A percentile compares a stretch with the other conserved stretches of the same genome.
phyloP scores from a whole-genome alignment of 2,888 invertebrate genomes.

The Rotaria sp. region DNA sequence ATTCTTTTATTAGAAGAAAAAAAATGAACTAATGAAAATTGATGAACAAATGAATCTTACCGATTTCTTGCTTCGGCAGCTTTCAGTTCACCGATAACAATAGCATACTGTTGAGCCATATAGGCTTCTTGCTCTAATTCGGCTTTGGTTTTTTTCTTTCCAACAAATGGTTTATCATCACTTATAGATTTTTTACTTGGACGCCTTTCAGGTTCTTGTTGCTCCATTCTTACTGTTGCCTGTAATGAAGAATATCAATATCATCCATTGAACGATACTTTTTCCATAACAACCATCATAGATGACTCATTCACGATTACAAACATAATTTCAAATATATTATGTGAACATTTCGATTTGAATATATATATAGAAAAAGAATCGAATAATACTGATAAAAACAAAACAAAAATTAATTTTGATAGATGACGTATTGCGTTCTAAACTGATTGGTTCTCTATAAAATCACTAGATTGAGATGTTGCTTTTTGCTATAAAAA shows the following conservation, averaged over 20 bases:
- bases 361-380: no score
- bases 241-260: not conserved
- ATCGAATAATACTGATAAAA: no score
- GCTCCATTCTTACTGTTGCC: not conserved
- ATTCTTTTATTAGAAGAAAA: not conserved
- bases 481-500: not conserved
- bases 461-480: not conserved
- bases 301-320: not conserved
- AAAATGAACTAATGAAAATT: no score
- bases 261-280: not conserved
- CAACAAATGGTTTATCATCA: not conserved
- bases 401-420: not conserved
- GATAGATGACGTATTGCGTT: not conserved
- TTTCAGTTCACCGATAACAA: conserved; percentile 5
- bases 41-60: not conserved
- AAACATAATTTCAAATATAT: not conserved
- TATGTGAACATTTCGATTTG: no score
- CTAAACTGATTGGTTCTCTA: not conserved
- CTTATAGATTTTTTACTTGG: not conserved
- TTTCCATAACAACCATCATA: not conserved
- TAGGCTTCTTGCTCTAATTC: not conserved
- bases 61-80: conserved; percentile 23
- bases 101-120: conserved; percentile 1
- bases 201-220: not conserved
- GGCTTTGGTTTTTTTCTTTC: not conserved